phyloP scores from a whole-genome alignment of 92 coral and sea anemone genomes.

The Porites cylindrica region DNA sequence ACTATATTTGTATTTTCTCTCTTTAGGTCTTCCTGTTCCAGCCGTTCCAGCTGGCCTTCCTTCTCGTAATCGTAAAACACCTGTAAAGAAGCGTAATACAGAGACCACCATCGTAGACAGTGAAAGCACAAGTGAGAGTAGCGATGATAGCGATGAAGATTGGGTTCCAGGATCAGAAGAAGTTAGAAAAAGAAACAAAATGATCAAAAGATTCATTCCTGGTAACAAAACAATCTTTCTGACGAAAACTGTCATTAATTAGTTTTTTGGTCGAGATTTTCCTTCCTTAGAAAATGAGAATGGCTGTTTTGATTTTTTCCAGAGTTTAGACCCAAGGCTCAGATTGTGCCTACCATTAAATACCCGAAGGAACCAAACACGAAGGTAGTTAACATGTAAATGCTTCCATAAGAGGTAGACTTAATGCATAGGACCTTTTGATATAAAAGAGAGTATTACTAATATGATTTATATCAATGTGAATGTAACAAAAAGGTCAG shows the following conservation, averaged over 20 bases:
- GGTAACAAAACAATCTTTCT: too few species aligned
- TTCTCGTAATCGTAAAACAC: constrained; percentile 10
- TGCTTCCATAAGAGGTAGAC: too few species aligned
- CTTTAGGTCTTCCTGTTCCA: constrained; percentile 55
- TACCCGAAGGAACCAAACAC: not conserved
- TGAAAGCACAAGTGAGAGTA: constrained; percentile 48
- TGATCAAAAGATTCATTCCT: constrained; percentile 79
- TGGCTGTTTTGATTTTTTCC: not conserved
- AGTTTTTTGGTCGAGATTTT: too few species aligned
- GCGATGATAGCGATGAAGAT: constrained; percentile 81
- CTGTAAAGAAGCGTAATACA: constrained; percentile 25
- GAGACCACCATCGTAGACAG: constrained; percentile 21
- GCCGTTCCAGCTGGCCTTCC: constrained; percentile 36
- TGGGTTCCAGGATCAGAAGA: constrained; percentile 93
- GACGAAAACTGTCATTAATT: too few species aligned
- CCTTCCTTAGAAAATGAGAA: too few species aligned
- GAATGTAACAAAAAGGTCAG: too few species aligned
- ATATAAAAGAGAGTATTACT: too few species aligned
- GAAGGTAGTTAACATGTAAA: not conserved
- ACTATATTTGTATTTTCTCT: too few species aligned
- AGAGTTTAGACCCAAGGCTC: constrained; percentile 60
- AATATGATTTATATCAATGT: too few species aligned
- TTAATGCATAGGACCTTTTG: too few species aligned
- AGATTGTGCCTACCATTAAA: constrained; percentile 22
- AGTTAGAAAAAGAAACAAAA: constrained; percentile 59